phyloP scores from a whole-genome alignment of 2,797 vertebrate species.

The Notolepis coatsorum region DNA sequence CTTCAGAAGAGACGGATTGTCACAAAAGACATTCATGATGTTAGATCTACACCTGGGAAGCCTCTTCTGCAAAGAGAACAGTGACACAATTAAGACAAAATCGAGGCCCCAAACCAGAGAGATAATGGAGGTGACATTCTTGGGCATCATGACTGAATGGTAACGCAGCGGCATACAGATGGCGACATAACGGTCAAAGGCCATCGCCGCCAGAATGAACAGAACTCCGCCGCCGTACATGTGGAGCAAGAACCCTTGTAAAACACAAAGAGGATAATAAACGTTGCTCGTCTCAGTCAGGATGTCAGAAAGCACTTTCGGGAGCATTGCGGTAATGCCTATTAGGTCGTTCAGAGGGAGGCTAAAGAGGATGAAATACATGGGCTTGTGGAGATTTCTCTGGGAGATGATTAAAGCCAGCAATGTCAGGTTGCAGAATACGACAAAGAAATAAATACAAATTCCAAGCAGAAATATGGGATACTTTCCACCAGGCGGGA shows the following conservation, averaged over 20 bases:
- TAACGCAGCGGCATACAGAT: conserved; percentile 80
- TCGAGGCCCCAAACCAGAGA: conserved; percentile 74
- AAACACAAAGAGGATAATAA: conserved; percentile 74
- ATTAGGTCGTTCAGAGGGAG: conserved; percentile 76
- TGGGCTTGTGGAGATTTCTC: conserved; percentile 75
- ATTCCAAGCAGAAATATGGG: conserved; percentile 73
- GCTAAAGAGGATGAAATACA: conserved; percentile 78
- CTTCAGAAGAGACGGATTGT: conserved; percentile 78
- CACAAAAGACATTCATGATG: conserved; percentile 78
- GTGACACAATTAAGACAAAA: conserved; percentile 58
- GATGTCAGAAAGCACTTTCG: conserved; percentile 72
- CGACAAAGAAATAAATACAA: conserved; percentile 60
- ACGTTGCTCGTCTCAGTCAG: conserved; percentile 58
- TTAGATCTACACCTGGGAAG: conserved; percentile 68
- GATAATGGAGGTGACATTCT: conserved; percentile 56
- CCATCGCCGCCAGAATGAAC: conserved; percentile 82
- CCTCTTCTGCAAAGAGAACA: conserved; percentile 73
- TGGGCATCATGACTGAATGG: conserved; percentile 68
- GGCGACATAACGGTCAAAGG: conserved; percentile 79
- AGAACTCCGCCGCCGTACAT: conserved; percentile 78
- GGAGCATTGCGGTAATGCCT: conserved; percentile 74
- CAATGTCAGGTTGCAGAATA: conserved; percentile 75
- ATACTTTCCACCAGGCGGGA: conserved; percentile 71
- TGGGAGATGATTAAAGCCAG: conserved; percentile 69
- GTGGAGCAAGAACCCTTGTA: conserved; percentile 81